Evolutionary conservation across 2,888 invertebrate genomes (phyloP), one percentile per base, ranked within the genome.

Genomic region (Chrysina gloriosa): DNA sequence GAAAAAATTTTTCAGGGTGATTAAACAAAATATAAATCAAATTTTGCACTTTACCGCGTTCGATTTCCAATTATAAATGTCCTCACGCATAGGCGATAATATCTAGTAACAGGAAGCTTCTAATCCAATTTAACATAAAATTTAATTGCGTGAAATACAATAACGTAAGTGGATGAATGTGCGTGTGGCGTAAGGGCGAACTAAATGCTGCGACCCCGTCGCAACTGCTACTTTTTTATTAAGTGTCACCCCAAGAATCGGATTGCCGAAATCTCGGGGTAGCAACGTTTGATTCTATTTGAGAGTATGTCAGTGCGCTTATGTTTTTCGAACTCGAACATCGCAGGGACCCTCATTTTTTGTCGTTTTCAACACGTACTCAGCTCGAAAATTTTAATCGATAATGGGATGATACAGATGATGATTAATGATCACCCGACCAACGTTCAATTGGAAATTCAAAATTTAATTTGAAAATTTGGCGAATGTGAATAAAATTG

Each of bases 81-180:
- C 16, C 6, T 9, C 45, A 4, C 14, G 11, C 3, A 14, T 45
- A 9, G 19, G 9, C 16, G 7, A 19, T 14, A 45, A 19, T n/a
- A 47, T 54, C 14, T 54, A 31, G 68, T 69, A 73, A 73, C 68
- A 71, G 69, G 73, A 72, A 72, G 70, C 71, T 67, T 61, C 65
- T 72, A 70, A 70, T 71, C 70, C 71, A 65, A 73, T 73, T 71
- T 68, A 66, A 71, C 63, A 67, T 63, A 69, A 69, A 69, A 69
- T 69, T 61, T 69, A 69, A 69, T 69, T 69, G 69, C 69, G 69
- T 69, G 69, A 69, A 69, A 69, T 56, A 69, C 69, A 69, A 69
- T 69, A 61, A 65, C 52, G 47, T 56, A 56, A 56, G 56, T 56
- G 56, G 56, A 56, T 56, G 31, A 56, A 56, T 56, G 56, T 39